Percentiles rank a stretch among this genome's conserved stretches.
Evolutionary conservation across 2,113 vertebrate species (phyloP).

Genomic region (Barbus barbus): DNA sequence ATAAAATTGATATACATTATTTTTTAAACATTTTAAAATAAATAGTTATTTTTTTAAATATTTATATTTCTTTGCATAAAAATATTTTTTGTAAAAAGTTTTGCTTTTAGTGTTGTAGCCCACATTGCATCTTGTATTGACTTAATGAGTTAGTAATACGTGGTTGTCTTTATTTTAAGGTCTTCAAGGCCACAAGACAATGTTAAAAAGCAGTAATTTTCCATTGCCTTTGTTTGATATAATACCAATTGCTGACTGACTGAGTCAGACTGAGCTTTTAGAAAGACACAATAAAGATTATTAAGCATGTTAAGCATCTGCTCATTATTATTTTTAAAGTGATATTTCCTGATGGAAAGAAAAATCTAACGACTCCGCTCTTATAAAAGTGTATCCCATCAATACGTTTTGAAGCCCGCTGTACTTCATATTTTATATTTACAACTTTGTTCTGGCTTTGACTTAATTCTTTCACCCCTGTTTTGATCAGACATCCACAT

Average conservation of each 20-base stretch:
- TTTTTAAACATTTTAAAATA: not conserved
- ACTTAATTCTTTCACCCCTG: not conserved
- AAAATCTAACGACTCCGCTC: not conserved
- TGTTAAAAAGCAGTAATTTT: not conserved
- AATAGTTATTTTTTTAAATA: no score
- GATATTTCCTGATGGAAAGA: not conserved
- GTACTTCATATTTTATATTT: not conserved
- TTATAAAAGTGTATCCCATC: not conserved
- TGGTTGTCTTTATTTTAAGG: not conserved
- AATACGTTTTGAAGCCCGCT: not conserved
- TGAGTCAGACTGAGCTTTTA: not conserved
- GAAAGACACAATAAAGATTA: slow-evolving; percentile 12
- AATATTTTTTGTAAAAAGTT: no score
- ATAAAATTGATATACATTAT: not conserved
- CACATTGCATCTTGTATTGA: not conserved
- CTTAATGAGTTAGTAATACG: not conserved
- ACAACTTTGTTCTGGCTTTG: slow-evolving; percentile 1
- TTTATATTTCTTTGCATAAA: not conserved
- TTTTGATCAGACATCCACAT: not conserved
- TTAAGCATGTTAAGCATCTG: not conserved
- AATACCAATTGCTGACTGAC: not conserved
- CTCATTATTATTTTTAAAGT: not conserved
- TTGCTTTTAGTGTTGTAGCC: not conserved
- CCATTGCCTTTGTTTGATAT: not conserved
- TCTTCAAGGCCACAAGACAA: not conserved